Conservation (phyloP, 2,113 vertebrate species). For the Morone chrysops region DNA sequence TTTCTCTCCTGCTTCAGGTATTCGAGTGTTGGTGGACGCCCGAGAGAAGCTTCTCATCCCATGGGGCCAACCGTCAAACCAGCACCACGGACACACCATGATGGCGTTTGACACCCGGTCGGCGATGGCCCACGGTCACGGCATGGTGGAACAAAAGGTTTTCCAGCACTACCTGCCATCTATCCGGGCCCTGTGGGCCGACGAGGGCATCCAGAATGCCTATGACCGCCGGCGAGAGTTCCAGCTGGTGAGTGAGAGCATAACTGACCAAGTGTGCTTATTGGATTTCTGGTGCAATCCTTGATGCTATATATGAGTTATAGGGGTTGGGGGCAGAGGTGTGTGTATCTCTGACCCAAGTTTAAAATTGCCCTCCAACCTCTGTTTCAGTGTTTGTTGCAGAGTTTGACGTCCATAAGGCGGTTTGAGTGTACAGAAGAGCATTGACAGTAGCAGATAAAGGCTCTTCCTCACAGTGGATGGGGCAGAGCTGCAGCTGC, state of each 20-base stretch:
- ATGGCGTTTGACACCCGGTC: slow-evolving; percentile 96
- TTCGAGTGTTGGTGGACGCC: slow-evolving; percentile 96
- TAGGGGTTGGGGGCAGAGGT: too few relatives aligned
- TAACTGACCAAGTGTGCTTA: too few relatives aligned
- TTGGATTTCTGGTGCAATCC: too few relatives aligned
- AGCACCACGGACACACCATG: slow-evolving; percentile 89
- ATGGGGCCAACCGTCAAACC: slow-evolving; percentile 92
- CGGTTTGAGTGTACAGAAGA: slow-evolving; percentile 3
- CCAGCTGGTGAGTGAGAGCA: slow-evolving; percentile 90
- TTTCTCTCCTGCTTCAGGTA: slow-evolving; percentile 80
- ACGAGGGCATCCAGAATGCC: slow-evolving; percentile 93
- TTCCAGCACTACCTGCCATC: slow-evolving; percentile 91
- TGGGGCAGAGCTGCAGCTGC: slow-evolving; percentile 40
- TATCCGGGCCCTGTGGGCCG: slow-evolving; percentile 90
- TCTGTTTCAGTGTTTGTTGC: background rate
- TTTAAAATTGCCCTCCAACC: background rate
- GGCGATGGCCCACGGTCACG: slow-evolving; percentile 82
- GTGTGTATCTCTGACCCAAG: background rate
- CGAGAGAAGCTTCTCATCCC: slow-evolving; percentile 96
- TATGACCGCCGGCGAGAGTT: slow-evolving; percentile 96
- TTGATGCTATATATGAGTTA: too few relatives aligned
- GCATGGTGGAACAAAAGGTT: slow-evolving; percentile 89
- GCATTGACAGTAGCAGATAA: slow-evolving; percentile 30
- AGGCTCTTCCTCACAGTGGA: background rate
- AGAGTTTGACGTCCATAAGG: background rate